A percentile compares a stretch with the other conserved stretches of the same genome.
Conservation (phyloP, 1,140 invertebrate genomes). For the Pachyrhynchus sulphureomaculatus region DNA sequence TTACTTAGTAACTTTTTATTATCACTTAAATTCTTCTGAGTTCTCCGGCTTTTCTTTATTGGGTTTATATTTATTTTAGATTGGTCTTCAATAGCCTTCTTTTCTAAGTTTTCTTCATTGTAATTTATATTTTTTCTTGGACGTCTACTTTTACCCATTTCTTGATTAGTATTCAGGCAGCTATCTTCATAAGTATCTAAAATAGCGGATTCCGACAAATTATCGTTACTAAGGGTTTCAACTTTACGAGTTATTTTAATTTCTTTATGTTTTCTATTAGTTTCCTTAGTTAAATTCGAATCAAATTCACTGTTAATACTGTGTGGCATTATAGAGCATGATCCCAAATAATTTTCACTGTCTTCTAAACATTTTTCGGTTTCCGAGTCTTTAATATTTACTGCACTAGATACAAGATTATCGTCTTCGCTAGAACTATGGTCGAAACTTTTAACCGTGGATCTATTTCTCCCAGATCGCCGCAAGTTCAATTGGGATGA, state of each 20-base stretch:
- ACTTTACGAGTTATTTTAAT: too few relatives aligned
- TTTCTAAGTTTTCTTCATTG: constrained; percentile 14
- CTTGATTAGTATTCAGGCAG: not conserved
- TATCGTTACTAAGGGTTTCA: too few relatives aligned
- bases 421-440: too few relatives aligned
- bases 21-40: not conserved
- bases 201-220: too few relatives aligned
- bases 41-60: not conserved
- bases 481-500: too few relatives aligned
- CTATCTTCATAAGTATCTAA: too few relatives aligned
- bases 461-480: too few relatives aligned
- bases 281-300: not conserved
- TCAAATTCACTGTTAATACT: not conserved
- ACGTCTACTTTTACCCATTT: not conserved
- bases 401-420: too few relatives aligned
- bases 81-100: not conserved
- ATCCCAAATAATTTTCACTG: not conserved
- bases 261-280: too few relatives aligned
- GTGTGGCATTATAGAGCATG: too few relatives aligned
- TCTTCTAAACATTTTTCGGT: not conserved
- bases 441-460: too few relatives aligned
- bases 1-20: not conserved
- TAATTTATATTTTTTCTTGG: constrained; percentile 2
- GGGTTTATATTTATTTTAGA: not conserved
- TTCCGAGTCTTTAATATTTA: not conserved